Percentiles rank a stretch among this genome's conserved stretches.
phyloP scores from a whole-genome alignment of 2,888 invertebrate genomes.

The Stictocephala bisonia region DNA sequence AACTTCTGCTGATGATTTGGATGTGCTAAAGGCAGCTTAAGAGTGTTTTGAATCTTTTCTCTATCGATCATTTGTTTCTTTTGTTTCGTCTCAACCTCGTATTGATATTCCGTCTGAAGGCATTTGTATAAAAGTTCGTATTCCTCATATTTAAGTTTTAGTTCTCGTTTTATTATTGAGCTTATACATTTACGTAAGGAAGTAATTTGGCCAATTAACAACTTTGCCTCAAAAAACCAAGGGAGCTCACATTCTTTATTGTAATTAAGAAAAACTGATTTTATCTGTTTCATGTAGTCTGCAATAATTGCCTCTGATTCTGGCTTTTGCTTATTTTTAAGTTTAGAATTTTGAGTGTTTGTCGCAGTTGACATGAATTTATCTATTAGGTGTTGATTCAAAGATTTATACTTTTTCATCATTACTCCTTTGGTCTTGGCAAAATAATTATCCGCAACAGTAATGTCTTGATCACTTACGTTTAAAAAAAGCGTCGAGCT shows the following conservation, averaged over 20 bases:
- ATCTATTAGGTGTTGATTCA: not conserved
- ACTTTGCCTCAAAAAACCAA: not conserved
- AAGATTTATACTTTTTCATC: not conserved
- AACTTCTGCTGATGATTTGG: constrained; percentile 14
- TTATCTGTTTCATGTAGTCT: not conserved
- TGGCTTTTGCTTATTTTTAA: not conserved
- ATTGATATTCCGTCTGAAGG: not conserved
- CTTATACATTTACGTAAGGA: not conserved
- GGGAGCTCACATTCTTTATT: constrained; percentile 6
- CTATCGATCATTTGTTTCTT: not conserved
- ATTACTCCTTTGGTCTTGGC: not conserved
- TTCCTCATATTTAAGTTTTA: not conserved
- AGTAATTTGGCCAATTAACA: not conserved
- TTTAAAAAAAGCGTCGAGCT: not conserved
- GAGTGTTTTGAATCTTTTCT: not conserved
- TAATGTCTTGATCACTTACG: not conserved
- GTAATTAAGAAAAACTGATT: not conserved
- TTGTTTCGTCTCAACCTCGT: not conserved
- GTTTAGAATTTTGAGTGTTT: not conserved
- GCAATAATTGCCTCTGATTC: not conserved
- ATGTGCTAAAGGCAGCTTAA: not conserved
- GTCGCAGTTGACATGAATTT: not conserved
- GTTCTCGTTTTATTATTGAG: not conserved
- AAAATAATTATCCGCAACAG: not conserved
- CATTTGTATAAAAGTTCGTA: not conserved